Percentiles rank a stretch among this genome's conserved stretches.
phyloP scores from a whole-genome alignment of 2,113 vertebrate species.

The Saccopteryx leptura region DNA sequence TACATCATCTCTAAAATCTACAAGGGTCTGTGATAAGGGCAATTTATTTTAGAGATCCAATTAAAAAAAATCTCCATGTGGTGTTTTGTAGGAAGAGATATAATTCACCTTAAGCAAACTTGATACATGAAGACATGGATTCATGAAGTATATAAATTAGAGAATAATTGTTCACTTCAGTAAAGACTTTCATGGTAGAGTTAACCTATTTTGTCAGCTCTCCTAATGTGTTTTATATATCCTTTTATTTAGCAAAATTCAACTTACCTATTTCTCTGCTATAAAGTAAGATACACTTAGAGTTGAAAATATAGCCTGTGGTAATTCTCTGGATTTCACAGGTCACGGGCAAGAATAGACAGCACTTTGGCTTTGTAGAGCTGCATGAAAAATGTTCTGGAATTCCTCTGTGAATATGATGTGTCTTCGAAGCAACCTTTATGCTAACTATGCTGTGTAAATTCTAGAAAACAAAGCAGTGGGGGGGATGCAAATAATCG shows the following conservation, averaged over 20 bases:
- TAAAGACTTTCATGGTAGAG: constrained; percentile 36
- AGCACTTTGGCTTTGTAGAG: neutral
- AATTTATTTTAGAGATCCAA: constrained; percentile 56
- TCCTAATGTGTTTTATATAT: constrained; percentile 1
- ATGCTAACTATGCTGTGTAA: constrained; percentile 50
- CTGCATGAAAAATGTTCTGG: neutral
- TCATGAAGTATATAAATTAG: constrained; percentile 60
- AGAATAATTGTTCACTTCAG: constrained; percentile 46
- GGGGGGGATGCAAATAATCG: constrained; percentile 43
- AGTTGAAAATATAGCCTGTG: neutral
- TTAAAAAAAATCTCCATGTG: neutral
- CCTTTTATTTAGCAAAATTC: constrained; percentile 48
- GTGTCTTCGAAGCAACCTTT: constrained; percentile 26
- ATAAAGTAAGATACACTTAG: constrained; percentile 38
- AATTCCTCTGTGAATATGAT: neutral
- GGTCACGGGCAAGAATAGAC: neutral
- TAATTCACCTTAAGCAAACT: constrained; percentile 52
- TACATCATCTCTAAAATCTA: neutral
- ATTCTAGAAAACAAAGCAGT: constrained; percentile 59
- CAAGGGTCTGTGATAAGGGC: neutral
- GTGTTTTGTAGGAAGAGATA: constrained; percentile 49
- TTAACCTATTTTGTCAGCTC: constrained; percentile 61
- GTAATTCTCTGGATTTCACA: constrained; percentile 31
- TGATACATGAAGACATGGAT: neutral
- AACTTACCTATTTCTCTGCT: constrained; percentile 1